Base-by-base conservation (phyloP, 2,888 invertebrate species). In the Thecocarcelia acutangulata region DNA sequence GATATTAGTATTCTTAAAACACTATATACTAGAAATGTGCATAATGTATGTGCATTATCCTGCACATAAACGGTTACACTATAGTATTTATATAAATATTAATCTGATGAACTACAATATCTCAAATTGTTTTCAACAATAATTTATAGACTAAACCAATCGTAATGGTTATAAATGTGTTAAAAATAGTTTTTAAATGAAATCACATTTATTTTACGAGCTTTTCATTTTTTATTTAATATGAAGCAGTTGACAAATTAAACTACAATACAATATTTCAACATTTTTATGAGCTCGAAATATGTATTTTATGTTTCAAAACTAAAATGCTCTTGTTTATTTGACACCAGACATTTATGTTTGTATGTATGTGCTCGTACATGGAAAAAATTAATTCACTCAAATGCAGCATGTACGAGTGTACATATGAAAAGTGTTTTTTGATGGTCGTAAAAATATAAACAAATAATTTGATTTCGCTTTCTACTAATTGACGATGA, bases 221-320 rank as follows among this genome's bases (percentile, higher is more conserved):
- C 5, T 24, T 24, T 24, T 24, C 24, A 24, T 24, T 24, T 24
- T 24, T 5, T 24, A 24, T 24, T 24, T 24, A 24, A 24, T 24
- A 3, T 24, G 5, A 2, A 24, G 68, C 48, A 63, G 37, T 61
- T n/a, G 15, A 68, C 69, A 63, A 69, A 69, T 80, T 74, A 69
- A 69, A 74, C 63, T 40, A 19, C 63, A 68, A 63, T 74, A 63
- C 24, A 63, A 68, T 58, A 64, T 52, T 40, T 52, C 37, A 78
- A 66, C 59, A 72, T 52, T 69, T 74, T 74, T 79, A 79, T 54
- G 52, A 64, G 40, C 13, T 37, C 52, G 5, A 24, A 24, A 24
- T 24, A 24, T 24, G 24, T 24, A 19, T 77, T 52, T 77, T 70
- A 48, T 56, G 66, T 40, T 24, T 61, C 73, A 56, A 79, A 72